Evolutionary conservation across 2,888 invertebrate species (phyloP).

Genomic region (Drosophila nr. medialis): DNA sequence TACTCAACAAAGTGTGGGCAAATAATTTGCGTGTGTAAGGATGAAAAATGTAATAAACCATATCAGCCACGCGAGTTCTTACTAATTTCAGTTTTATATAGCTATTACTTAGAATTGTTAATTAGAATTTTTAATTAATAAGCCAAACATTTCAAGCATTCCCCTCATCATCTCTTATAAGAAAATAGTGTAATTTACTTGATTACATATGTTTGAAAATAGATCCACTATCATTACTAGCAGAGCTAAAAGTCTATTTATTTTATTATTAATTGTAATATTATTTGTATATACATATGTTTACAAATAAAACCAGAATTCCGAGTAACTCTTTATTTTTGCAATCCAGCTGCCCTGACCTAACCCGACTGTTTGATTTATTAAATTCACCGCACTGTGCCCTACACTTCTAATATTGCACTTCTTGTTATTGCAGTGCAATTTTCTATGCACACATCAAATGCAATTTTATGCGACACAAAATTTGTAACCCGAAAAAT

Average conservation of each 20-base stretch:
- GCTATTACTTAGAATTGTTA: neutral
- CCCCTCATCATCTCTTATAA: fast-evolving
- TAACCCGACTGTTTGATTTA: slow-evolving; percentile 45
- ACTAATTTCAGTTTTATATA: neutral
- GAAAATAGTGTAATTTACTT: neutral
- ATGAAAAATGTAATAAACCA: neutral
- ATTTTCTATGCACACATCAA: slow-evolving; percentile 57
- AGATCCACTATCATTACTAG: neutral
- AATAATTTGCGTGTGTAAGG: neutral
- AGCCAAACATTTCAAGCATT: neutral
- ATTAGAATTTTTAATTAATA: neutral
- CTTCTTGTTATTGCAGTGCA: slow-evolving; percentile 22
- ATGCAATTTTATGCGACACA: slow-evolving; percentile 50
- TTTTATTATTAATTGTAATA: neutral
- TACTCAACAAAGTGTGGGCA: neutral
- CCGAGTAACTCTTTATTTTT: neutral
- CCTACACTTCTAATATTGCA: neutral
- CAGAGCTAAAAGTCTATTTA: neutral
- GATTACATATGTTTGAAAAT: neutral
- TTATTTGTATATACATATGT: neutral
- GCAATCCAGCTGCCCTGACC: neutral
- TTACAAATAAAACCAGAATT: neutral
- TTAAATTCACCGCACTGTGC: slow-evolving; percentile 25
- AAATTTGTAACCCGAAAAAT: slow-evolving; percentile 49
- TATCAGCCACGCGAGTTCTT: neutral